Conservation (phyloP, 1,140 invertebrate genomes). For the Campoletis sonorensis region DNA sequence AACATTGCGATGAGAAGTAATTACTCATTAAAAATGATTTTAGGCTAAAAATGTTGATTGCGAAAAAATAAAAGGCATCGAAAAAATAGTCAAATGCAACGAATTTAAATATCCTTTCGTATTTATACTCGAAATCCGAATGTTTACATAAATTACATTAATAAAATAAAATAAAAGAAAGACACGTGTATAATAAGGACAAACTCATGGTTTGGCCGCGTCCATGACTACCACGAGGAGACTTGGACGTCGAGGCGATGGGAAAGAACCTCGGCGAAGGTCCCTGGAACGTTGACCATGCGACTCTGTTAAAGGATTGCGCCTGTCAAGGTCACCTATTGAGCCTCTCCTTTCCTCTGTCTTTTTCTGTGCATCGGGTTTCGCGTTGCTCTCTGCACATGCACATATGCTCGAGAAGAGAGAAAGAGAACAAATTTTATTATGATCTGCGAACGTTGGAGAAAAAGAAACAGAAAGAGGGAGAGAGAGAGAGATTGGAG, state of each 20-base stretch:
- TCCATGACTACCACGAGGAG: slow-evolving; percentile 61
- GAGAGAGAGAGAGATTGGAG: not conserved
- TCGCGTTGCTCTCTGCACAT: slow-evolving; percentile 20
- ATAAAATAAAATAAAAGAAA: too few relatives aligned
- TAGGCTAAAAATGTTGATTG: too few relatives aligned
- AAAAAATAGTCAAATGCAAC: too few relatives aligned
- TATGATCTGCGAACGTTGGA: not conserved
- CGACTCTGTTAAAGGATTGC: slow-evolving; percentile 65
- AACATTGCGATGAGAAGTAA: too few relatives aligned
- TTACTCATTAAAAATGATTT: too few relatives aligned
- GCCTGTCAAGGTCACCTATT: slow-evolving; percentile 67
- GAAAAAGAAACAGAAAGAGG: not conserved
- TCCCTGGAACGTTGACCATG: slow-evolving; percentile 72
- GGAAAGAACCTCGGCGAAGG: slow-evolving; percentile 61
- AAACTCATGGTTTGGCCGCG: slow-evolving; percentile 63
- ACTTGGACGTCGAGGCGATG: slow-evolving; percentile 23
- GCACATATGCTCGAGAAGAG: slow-evolving; percentile 1
- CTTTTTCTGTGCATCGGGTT: slow-evolving; percentile 3
- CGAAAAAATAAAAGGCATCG: too few relatives aligned
- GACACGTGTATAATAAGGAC: not conserved
- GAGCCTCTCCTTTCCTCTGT: slow-evolving; percentile 25
- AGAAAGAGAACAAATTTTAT: slow-evolving; percentile 8
- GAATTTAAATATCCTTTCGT: too few relatives aligned
- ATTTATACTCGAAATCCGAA: too few relatives aligned
- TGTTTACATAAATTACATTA: too few relatives aligned